These are phyloP conservation scores for Phrynocephalus forsythii DNA, from an alignment of 2,797 vertebrate genomes.

Conservation along the genomic window DNA sequence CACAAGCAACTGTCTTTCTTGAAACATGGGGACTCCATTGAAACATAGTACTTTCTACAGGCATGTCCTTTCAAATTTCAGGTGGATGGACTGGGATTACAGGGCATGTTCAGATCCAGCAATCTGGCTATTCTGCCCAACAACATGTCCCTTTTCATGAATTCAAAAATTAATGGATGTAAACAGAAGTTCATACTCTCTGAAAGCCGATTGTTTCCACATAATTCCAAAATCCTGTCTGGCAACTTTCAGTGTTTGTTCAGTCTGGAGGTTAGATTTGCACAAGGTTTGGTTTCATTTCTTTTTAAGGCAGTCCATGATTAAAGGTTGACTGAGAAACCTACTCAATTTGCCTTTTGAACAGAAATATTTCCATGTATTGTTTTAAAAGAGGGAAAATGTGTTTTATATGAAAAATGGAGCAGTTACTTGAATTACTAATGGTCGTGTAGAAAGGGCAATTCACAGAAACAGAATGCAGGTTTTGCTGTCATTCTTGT, in stretches of 20 bases:
- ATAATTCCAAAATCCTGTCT: conserved; percentile 53
- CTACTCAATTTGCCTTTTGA: conserved; percentile 36
- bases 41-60: not conserved
- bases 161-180: not conserved
- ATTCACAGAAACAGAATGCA: conserved; percentile 48
- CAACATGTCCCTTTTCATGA: not conserved
- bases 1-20: not conserved
- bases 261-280: conserved; percentile 28
- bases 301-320: conserved; percentile 22
- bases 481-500: not conserved
- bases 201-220: conserved; percentile 10
- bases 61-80: not conserved
- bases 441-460: not conserved
- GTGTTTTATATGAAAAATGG: not conserved
- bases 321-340: conserved; percentile 32
- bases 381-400: conserved; percentile 34
- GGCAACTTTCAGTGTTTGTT: conserved; percentile 40
- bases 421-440: not conserved
- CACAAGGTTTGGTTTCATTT: too few relatives aligned
- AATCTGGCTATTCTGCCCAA: not conserved
- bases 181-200: conserved; percentile 27
- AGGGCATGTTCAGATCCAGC: not conserved
- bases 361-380: conserved; percentile 4
- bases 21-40: not conserved
- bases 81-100: not conserved